These are phyloP conservation scores for Bubalus kerabau DNA, from an alignment of 2,113 vertebrate species.

Conservation along the genomic window DNA sequence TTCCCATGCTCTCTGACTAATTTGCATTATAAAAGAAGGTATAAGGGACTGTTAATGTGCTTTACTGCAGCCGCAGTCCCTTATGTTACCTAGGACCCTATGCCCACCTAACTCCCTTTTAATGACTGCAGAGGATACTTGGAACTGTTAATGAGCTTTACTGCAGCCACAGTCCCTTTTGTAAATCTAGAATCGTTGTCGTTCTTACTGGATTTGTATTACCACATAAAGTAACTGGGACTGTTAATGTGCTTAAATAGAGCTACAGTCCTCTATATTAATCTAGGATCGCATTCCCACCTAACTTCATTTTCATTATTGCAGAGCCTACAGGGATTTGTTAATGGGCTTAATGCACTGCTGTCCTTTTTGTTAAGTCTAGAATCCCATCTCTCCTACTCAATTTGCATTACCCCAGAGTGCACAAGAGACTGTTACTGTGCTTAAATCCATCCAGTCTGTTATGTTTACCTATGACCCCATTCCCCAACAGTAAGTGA, in stretches of 20 bases:
- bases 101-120: neutral
- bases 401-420: neutral
- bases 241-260: neutral
- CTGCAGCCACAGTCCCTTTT: neutral
- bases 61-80: neutral
- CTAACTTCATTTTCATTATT: neutral
- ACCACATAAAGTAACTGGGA: neutral
- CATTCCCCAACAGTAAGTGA: neutral
- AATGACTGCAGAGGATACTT: neutral
- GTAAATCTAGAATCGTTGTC: neutral
- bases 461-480: neutral
- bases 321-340: neutral
- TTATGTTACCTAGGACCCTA: neutral
- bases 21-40: neutral
- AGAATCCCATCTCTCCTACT: neutral
- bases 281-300: neutral
- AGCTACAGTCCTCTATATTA: neutral
- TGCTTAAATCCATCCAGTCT: neutral
- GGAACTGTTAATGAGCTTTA: neutral
- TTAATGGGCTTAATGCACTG: neutral
- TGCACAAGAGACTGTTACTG: neutral
- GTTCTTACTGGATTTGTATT: neutral
- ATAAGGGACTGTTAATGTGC: neutral
- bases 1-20: neutral
- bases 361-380: neutral